Conservation (phyloP, 2,113 vertebrate species). For the Gymnocephalus cernua region DNA sequence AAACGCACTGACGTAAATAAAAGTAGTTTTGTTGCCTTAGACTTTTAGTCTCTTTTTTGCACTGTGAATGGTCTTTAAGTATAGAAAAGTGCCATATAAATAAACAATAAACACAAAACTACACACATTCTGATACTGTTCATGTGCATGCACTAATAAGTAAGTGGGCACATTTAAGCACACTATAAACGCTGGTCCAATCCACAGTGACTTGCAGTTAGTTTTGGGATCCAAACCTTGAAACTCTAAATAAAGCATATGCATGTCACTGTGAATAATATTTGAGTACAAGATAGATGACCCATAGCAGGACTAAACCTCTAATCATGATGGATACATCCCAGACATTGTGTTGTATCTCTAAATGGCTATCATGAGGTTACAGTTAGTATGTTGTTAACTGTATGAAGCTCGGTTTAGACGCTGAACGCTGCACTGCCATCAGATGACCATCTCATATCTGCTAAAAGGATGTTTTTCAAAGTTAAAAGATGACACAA, state of each 20-base stretch:
- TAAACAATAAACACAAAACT: neutral
- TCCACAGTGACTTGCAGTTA: neutral
- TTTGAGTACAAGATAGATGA: neutral
- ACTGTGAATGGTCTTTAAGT: neutral
- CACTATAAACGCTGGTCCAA: neutral
- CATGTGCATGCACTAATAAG: neutral
- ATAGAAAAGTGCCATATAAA: neutral
- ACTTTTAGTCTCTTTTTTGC: neutral
- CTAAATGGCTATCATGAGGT: conserved; percentile 36
- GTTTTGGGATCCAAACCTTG: neutral
- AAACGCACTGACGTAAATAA: neutral
- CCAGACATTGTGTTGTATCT: conserved; percentile 33
- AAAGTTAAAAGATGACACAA: neutral
- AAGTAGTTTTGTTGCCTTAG: neutral
- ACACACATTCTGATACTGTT: neutral
- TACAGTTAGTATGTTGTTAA: conserved; percentile 39
- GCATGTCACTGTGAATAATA: conserved; percentile 8
- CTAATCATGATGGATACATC: conserved; percentile 29
- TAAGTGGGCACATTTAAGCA: neutral
- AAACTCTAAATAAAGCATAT: neutral
- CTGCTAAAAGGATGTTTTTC: neutral
- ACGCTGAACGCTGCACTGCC: neutral
- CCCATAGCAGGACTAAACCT: conserved; percentile 13
- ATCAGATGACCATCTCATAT: conserved; percentile 18
- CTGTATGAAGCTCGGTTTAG: conserved; percentile 6